Conservation (phyloP, 2,113 vertebrate genomes). For the Orycteropus afer region DNA sequence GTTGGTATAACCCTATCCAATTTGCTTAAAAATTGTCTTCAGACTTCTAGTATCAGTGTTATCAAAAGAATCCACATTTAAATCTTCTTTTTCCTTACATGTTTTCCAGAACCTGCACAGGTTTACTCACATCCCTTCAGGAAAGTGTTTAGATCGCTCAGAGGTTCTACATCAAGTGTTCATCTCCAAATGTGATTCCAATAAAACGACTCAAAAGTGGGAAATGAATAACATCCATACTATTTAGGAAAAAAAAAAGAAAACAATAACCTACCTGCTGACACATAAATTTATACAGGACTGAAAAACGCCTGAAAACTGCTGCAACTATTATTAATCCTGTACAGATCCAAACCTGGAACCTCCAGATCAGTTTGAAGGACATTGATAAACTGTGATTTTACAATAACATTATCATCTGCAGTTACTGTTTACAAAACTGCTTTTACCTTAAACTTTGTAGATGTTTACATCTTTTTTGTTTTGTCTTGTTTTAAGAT, state of each 20-base stretch:
- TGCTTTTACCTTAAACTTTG: slow-evolving; percentile 92
- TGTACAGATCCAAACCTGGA: slow-evolving; percentile 84
- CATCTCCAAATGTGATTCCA: slow-evolving; percentile 93
- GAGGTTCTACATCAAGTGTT: slow-evolving; percentile 97
- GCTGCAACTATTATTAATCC: slow-evolving; percentile 86
- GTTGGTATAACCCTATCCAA: not conserved
- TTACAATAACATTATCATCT: slow-evolving; percentile 86
- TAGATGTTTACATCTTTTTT: slow-evolving; percentile 92
- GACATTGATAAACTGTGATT: slow-evolving; percentile 86
- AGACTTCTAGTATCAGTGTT: not conserved
- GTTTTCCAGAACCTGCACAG: slow-evolving; percentile 92
- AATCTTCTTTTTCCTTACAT: slow-evolving; percentile 55
- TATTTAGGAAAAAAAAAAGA: slow-evolving; percentile 85
- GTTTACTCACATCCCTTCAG: slow-evolving; percentile 91
- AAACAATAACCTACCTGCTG: slow-evolving; percentile 82
- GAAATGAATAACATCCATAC: slow-evolving; percentile 99
- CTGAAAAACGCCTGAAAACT: slow-evolving; percentile 88
- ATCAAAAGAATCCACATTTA: not conserved
- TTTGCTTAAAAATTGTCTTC: not conserved
- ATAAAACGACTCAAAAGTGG: slow-evolving; percentile 95
- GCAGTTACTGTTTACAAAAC: slow-evolving; percentile 93
- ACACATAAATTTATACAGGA: slow-evolving; percentile 80
- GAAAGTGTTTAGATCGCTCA: slow-evolving; percentile 96
- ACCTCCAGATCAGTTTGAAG: slow-evolving; percentile 85
- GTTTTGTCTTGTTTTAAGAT: slow-evolving; percentile 83